Evolutionary conservation across 2,113 vertebrate species (phyloP), one percentile per base, ranked within the genome.

Genomic region (Anguilla rostrata): DNA sequence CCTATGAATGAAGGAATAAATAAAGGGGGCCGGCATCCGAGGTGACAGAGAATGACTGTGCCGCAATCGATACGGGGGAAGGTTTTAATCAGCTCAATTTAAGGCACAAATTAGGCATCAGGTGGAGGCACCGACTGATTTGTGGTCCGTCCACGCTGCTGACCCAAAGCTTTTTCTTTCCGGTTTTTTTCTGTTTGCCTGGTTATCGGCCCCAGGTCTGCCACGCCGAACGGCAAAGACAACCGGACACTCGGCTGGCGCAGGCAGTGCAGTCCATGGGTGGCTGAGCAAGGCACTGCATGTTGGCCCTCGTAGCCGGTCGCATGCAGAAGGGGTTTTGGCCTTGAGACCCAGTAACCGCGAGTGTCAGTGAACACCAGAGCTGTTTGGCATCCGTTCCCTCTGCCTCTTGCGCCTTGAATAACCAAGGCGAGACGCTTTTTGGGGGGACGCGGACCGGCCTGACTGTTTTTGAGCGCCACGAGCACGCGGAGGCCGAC

Each of bases 81-180:
- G 86, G 84, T 87, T 90, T 89, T 88, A 85, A 91, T 88, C 87
- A 89, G 82, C 81, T 86, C 84, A 66, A 87, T 85, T 83, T 49
- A 80, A 84, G 85, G 78, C 84, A 83, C 88, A 89, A 79, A 88
- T 86, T 81, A 84, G 81, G 20, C 56, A 2, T 85, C 39, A 84
- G 63, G 40, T 86, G 53, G 83, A 85, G 81, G 85, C 71, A 85
- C 84, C 34, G 53, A 83, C 8, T 46, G 78, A 46, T 78, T 79
- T 88, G 9, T 29, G 22, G 53, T 34, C 34, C 34, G 8, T 53
- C n/a, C 40, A 56, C 82, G 26, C 60, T 26, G 46, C n/a, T 43
- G 39, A 41, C 39, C 41, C 9, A 29, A 46, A 57, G 43, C 49
- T 14, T 34, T 53, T n/a, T 83, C 29, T 83, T 83, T 34, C 53